Conservation (phyloP, 2,113 vertebrate species). For the Gasterosteus nipponicus region DNA sequence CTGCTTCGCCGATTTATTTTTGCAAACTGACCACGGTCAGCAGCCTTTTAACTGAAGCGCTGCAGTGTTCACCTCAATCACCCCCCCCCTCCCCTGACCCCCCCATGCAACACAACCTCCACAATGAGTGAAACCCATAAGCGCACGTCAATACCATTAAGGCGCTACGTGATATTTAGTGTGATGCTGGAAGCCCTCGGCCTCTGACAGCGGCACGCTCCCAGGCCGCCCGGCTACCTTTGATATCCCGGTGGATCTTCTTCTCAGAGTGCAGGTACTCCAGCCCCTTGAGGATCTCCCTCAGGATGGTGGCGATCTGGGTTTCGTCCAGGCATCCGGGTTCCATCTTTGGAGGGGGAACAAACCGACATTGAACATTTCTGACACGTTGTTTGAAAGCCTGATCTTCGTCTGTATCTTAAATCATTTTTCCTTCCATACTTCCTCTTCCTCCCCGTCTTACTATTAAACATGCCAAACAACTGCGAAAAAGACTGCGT, state of each 20-base stretch:
- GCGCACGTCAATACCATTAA: slow-evolving; percentile 54
- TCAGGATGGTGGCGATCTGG: slow-evolving; percentile 83
- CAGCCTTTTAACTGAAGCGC: slow-evolving; percentile 35
- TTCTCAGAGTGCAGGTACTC: slow-evolving; percentile 86
- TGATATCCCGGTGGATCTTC: slow-evolving; percentile 85
- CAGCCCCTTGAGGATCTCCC: slow-evolving; percentile 84
- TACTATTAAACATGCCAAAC: too few species aligned
- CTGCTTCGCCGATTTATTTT: slow-evolving; percentile 34
- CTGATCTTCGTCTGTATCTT: too few species aligned
- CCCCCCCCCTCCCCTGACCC: background rate
- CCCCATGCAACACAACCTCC: slow-evolving; percentile 21
- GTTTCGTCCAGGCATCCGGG: slow-evolving; percentile 82
- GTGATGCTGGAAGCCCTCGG: slow-evolving; percentile 16
- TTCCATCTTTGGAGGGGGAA: slow-evolving; percentile 74
- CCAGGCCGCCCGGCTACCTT: slow-evolving; percentile 69
- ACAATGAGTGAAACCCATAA: slow-evolving; percentile 41
- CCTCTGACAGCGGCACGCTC: slow-evolving; percentile 16
- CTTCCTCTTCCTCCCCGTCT: too few species aligned
- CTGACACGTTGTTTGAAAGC: too few species aligned
- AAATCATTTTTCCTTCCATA: too few species aligned
- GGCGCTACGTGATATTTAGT: slow-evolving; percentile 35
- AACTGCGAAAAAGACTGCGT: too few species aligned
- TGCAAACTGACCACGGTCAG: slow-evolving; percentile 24
- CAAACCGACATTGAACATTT: background rate
- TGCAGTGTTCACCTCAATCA: background rate